These are phyloP conservation scores for Macrophya alboannulata DNA, from an alignment of 2,888 invertebrate species.

Conservation along the genomic window DNA sequence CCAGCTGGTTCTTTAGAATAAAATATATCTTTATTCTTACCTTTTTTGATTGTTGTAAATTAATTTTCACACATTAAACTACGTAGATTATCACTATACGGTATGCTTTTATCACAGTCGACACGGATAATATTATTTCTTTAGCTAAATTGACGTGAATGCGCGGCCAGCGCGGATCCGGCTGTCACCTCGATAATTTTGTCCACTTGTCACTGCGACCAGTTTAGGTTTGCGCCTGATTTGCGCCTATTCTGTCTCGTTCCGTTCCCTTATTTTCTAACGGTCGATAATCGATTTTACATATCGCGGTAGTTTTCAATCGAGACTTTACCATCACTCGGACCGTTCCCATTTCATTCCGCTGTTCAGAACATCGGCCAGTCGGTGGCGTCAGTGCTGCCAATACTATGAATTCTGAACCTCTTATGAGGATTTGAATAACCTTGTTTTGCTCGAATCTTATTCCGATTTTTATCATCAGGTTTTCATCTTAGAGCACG, in stretches of 20 bases:
- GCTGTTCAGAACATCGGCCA: not conserved
- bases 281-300: conserved; percentile 11
- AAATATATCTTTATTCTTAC: conserved; percentile 42
- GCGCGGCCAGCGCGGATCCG: conserved; percentile 59
- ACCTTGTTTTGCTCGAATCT: not conserved
- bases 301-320: conserved; percentile 15
- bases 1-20: conserved; percentile 53
- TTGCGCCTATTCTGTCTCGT: conserved; percentile 16
- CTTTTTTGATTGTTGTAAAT: conserved; percentile 13
- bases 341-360: not conserved
- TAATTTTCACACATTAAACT: conserved; percentile 41
- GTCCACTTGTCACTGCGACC: conserved; percentile 56
- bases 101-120: conserved; percentile 6
- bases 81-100: conserved; percentile 17
- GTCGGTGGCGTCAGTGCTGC: conserved; percentile 3
- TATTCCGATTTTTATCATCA: not conserved
- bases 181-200: conserved; percentile 57
- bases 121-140: conserved; percentile 17
- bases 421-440: not conserved
- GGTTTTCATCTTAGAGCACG: not conserved
- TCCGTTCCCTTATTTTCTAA: conserved; percentile 23
- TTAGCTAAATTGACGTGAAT: conserved; percentile 51
- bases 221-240: conserved; percentile 44
- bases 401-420: not conserved
- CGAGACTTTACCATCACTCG: conserved; percentile 16